These are phyloP conservation scores for Meriones psammophilus DNA, from an alignment of 2,797 vertebrate species.

Conservation along the genomic window DNA sequence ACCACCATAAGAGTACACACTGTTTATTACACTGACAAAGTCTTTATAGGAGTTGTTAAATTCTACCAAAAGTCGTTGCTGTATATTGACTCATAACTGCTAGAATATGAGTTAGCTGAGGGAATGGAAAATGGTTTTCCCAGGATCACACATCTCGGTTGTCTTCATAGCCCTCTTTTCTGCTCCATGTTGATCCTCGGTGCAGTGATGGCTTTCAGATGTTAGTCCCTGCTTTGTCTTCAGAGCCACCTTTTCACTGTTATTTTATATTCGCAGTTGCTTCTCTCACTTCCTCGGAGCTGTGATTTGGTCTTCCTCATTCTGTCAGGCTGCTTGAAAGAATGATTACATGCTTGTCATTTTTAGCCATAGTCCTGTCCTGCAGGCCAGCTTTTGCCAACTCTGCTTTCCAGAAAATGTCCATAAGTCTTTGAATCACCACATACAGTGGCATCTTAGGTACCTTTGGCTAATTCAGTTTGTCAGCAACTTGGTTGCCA, in stretches of 20 bases:
- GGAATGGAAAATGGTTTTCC: neutral
- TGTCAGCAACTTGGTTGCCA: neutral
- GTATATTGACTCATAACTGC: neutral
- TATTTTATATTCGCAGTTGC: neutral
- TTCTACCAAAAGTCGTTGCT: neutral
- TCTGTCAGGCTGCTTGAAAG: constrained; percentile 42
- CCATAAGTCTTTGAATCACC: neutral
- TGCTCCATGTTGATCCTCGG: fast-evolving
- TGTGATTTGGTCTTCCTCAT: neutral
- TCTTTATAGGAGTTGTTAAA: neutral
- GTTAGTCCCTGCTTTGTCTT: neutral
- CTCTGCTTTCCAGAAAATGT: neutral
- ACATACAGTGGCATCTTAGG: neutral
- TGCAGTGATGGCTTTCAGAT: neutral
- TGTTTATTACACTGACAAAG: neutral
- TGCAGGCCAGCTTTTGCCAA: neutral
- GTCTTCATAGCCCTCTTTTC: neutral
- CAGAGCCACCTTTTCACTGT: neutral
- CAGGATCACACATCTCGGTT: neutral
- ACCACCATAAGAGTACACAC: neutral
- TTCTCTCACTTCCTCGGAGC: neutral
- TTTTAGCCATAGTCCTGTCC: neutral
- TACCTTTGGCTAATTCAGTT: neutral
- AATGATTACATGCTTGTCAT: neutral
- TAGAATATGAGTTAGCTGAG: neutral